Evolutionary conservation across 1,140 invertebrate species (phyloP), one percentile per base, ranked within the genome.

Genomic region (Eumaeus atala): DNA sequence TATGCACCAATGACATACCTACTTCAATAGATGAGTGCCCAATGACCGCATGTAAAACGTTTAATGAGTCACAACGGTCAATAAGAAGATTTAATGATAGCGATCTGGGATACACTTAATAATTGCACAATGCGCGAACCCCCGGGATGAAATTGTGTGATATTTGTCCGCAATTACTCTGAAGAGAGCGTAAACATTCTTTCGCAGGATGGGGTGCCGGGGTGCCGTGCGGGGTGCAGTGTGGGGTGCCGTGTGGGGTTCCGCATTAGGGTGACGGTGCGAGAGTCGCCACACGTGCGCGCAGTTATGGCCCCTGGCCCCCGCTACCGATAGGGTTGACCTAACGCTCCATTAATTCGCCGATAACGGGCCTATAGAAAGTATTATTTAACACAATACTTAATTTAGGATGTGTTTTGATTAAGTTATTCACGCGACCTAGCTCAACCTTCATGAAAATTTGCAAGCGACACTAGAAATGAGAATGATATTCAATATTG

Each of bases 121-220:
- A n/a, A 37, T 37, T 37, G 40, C 14, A 44, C 40, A 44, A 14
- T 17, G n/a, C n/a, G n/a, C n/a, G 40, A 40, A 62, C 49, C 66
- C 61, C 61, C 59, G 64, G 65, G 61, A 61, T 9, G 40, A 28
- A 28, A 28, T 69, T 72, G 68, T 68, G 69, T 72, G 74, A 72
- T 82, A 84, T 84, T 82, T 79, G 75, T 77, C 68, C 59, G 64
- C 70, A 77, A 82, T 80, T 79, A 79, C 73, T 70, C 54, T 51
- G 64, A 67, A 72, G 67, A 73, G 67, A 66, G 64, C 59, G 58
- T 70, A 66, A 64, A 73, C 66, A 63, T 56, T 59, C 51, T 63
- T 56, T 52, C 42, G 70, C 75, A 70, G 65, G 67, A 67, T 76
- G 61, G 77, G 73, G 67, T 68, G 61, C 40, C 21, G 21, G 21